Base-by-base conservation (phyloP, 2,113 vertebrate genomes). In the Labeo rohita region DNA sequence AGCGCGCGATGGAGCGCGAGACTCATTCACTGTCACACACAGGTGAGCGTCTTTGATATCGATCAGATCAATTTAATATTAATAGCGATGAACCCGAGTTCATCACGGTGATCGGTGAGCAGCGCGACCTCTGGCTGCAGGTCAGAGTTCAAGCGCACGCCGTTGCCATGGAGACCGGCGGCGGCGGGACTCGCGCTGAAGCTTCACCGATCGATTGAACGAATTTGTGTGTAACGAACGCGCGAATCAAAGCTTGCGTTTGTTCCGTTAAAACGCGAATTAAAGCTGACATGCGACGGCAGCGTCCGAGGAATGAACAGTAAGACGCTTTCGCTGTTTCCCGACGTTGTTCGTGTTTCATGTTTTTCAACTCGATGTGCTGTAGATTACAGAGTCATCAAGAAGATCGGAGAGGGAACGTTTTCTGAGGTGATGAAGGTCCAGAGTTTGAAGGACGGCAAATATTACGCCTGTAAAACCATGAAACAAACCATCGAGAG, bases 331-430 rank as follows among this genome's bases (percentile, higher is more conserved):
- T 65, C 2, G 21, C 15, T 83, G 3, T 70, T 47, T 52, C n/a
- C 52, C 34, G 16, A 12, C 8, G 3, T 4, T 18, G 11, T 21
- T 12, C 43, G 2, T 49, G 8, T 54, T 47, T 12, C 10, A 7
- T 68, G 61, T 23, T 8, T 59, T 78, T n/a, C 15, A 87, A 78
- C 0, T 80, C 50, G 83, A 10, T 56, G 88, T 34, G 39, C 93
- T 91, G 86, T 93, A 97, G 96, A 95, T 90, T 96, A 97, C 89
- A 96, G 94, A 94, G 78, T 93, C 81, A 89, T 97, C 87, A 92
- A 94, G 92, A 96, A 96, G 89, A 96, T 97, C 88, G 97, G 96
- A 76, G 96, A 97, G 87, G 96, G 97, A n/a, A 96, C 96, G 0
- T 98, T 97, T 94, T 97, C 96, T 56, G 94, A 96, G 87, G 95